Conservation (phyloP, 1,140 invertebrate genomes). For the Drosophila hydei region DNA sequence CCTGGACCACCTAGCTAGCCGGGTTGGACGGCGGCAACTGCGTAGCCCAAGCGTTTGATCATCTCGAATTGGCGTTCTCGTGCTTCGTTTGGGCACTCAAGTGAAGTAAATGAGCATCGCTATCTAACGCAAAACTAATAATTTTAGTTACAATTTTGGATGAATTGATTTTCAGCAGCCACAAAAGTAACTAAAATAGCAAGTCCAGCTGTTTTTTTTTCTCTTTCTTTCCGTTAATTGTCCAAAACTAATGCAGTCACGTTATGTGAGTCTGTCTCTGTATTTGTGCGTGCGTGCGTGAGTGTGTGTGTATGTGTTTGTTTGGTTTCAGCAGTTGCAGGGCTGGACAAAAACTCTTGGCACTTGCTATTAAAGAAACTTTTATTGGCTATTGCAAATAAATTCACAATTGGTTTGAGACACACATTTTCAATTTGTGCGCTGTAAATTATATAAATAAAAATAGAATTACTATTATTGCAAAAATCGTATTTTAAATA, state of each 20-base stretch:
- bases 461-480: constrained; percentile 73
- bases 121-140: constrained; percentile 83
- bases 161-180: constrained; percentile 73
- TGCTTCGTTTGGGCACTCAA: constrained; percentile 74
- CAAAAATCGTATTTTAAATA: constrained; percentile 24
- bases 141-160: constrained; percentile 78
- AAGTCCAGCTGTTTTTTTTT: constrained; percentile 43
- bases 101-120: constrained; percentile 83
- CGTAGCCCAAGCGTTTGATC: constrained; percentile 23
- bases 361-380: constrained; percentile 72
- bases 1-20: not conserved
- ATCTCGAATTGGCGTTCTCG: constrained; percentile 27
- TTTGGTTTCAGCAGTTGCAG: not conserved
- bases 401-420: constrained; percentile 71
- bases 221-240: constrained; percentile 10
- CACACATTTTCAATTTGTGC: constrained; percentile 75
- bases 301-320: not conserved
- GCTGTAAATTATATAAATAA: constrained; percentile 79
- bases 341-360: constrained; percentile 40
- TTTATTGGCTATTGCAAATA: constrained; percentile 75
- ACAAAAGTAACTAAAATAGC: constrained; percentile 66
- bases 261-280: not conserved
- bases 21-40: too few relatives aligned
- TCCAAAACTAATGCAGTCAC: not conserved
- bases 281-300: constrained; percentile 1